Percentiles rank a stretch among this genome's conserved stretches.
Evolutionary conservation across 1,140 invertebrate genomes (phyloP).

Genomic region (Micrasema minimum): DNA sequence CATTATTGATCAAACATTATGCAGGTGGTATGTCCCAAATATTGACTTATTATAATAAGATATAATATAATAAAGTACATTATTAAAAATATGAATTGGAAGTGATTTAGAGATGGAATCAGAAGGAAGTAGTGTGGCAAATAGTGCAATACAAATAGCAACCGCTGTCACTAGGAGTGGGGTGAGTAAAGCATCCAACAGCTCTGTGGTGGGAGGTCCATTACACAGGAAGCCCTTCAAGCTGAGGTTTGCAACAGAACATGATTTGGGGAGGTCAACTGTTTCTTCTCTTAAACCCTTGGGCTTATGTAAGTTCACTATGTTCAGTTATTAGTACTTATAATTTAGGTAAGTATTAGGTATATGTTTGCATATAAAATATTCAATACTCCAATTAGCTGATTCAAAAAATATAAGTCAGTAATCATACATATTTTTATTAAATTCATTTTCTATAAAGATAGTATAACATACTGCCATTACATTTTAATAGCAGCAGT

Average conservation of each 20-base stretch:
- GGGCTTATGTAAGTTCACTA: constrained; percentile 51
- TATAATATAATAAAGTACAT: constrained; percentile 20
- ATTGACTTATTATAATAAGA: constrained; percentile 29
- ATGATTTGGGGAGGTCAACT: constrained; percentile 56
- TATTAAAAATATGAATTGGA: constrained; percentile 20
- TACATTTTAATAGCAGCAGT: too few relatives aligned
- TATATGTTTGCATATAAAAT: too few relatives aligned
- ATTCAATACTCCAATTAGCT: too few relatives aligned
- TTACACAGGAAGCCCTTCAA: constrained; percentile 57
- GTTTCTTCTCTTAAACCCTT: constrained; percentile 56
- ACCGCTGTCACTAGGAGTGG: constrained; percentile 13
- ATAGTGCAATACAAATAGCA: constrained; percentile 18
- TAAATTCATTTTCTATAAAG: too few relatives aligned
- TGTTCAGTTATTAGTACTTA: too few relatives aligned
- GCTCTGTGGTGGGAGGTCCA: background rate
- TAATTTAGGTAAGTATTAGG: too few relatives aligned
- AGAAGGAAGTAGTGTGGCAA: constrained; percentile 18
- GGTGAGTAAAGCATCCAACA: background rate
- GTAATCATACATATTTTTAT: too few relatives aligned
- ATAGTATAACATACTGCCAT: too few relatives aligned
- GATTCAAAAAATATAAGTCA: too few relatives aligned
- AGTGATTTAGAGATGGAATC: constrained; percentile 39
- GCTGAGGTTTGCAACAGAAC: constrained; percentile 57
- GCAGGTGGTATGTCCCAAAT: constrained; percentile 7
- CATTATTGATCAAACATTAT: constrained; percentile 58